phyloP scores from a whole-genome alignment of 1,140 invertebrate genomes.

The Aricia agestis region DNA sequence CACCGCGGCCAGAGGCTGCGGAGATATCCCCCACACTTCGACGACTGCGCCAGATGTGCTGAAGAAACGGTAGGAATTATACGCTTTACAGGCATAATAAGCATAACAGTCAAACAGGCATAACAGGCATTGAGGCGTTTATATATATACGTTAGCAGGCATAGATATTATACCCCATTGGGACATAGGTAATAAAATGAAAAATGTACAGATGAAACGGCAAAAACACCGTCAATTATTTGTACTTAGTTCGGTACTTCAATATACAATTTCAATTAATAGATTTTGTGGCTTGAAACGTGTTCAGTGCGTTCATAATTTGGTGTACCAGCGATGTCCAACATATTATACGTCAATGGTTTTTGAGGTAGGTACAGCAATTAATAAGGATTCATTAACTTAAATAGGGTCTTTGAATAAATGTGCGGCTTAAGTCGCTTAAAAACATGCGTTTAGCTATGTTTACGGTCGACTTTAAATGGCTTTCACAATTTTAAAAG shows the following conservation, averaged over 20 bases:
- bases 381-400: slow-evolving; percentile 3
- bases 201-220: no score
- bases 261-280: no score
- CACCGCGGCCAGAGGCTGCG: slow-evolving; percentile 43
- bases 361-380: neutral
- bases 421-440: neutral
- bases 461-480: neutral
- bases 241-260: no score
- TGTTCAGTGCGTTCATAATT: no score
- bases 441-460: neutral
- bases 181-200: no score
- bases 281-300: no score
- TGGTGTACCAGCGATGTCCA: neutral
- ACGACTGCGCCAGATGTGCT: slow-evolving; percentile 54
- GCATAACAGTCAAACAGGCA: neutral
- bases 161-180: no score
- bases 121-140: no score
- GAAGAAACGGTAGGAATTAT: slow-evolving; percentile 56
- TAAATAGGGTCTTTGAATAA: neutral
- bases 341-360: neutral
- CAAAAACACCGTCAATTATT: no score
- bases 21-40: slow-evolving; percentile 52
- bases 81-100: neutral
- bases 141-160: no score
- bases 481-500: neutral